These are phyloP conservation scores for Callimorpha dominula DNA, from an alignment of 2,888 invertebrate species.

Conservation along the genomic window DNA sequence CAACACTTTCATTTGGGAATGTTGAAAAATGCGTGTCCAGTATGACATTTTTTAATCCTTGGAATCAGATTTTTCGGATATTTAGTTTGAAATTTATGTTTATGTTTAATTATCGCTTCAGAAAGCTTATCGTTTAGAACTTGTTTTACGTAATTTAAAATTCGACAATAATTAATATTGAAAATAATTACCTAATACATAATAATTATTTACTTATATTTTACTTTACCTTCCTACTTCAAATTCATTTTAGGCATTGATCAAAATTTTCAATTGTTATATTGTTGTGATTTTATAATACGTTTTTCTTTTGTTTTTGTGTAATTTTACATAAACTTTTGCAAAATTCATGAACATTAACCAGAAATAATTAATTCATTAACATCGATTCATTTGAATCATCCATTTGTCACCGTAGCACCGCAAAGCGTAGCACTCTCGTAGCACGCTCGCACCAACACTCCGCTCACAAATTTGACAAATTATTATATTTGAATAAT, in stretches of 20 bases:
- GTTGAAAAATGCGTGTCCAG: constrained; percentile 34
- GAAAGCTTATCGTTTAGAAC: not conserved
- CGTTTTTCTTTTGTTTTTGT: not conserved
- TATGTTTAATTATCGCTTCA: not conserved
- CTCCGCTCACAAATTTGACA: constrained; percentile 47
- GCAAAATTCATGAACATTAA: not conserved
- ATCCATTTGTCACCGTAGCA: constrained; percentile 53
- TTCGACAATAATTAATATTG: not conserved
- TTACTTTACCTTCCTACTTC: not conserved
- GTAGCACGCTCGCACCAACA: constrained; percentile 60
- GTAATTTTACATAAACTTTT: not conserved
- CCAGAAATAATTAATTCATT: constrained; percentile 6
- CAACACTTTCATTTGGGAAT: constrained; percentile 42
- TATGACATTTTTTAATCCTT: constrained; percentile 26
- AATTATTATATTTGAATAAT: constrained; percentile 29
- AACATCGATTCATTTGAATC: constrained; percentile 12
- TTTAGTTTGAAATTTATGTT: not conserved
- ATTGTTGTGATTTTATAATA: too few species aligned
- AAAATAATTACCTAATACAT: not conserved
- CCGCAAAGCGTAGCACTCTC: constrained; percentile 62
- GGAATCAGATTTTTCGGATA: not conserved
- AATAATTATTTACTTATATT: not conserved
- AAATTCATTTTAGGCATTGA: not conserved
- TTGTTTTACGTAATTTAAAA: not conserved
- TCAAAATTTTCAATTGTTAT: not conserved